Evolutionary conservation across 2,113 vertebrate species (phyloP).

Genomic region (Xiphorhynchus elegans): DNA sequence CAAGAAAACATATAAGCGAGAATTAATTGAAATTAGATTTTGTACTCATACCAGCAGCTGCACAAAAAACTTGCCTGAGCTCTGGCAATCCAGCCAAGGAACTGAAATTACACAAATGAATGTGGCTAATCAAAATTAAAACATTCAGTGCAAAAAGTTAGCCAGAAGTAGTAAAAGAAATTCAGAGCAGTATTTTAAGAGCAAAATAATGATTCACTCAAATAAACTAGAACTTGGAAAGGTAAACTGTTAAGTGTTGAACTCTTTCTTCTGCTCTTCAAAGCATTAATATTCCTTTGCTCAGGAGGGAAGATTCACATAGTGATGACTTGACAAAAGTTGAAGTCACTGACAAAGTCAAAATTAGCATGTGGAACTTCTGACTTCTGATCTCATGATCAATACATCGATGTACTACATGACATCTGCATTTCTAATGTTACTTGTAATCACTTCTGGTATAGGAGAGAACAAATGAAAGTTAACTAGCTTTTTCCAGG

Average conservation of each 20-base stretch:
- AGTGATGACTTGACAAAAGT: background rate
- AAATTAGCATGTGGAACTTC: background rate
- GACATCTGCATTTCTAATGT: background rate
- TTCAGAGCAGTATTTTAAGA: background rate
- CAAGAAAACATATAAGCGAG: background rate
- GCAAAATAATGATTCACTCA: background rate
- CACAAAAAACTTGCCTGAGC: background rate
- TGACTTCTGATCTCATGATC: background rate
- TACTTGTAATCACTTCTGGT: background rate
- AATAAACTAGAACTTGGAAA: background rate
- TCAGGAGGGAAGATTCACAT: background rate
- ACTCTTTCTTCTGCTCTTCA: background rate
- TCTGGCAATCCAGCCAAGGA: background rate
- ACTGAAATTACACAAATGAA: constrained; percentile 16
- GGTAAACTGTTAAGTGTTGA: background rate
- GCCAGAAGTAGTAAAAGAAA: background rate
- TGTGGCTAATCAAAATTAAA: constrained; percentile 9
- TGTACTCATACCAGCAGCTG: background rate
- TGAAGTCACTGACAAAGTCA: background rate
- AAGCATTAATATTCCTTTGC: background rate
- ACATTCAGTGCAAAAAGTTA: background rate
- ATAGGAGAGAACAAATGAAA: background rate
- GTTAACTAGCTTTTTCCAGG: background rate
- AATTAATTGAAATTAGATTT: background rate
- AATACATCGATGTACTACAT: background rate